Conservation (phyloP, 2,888 invertebrate species). For the Panopea generosa region DNA sequence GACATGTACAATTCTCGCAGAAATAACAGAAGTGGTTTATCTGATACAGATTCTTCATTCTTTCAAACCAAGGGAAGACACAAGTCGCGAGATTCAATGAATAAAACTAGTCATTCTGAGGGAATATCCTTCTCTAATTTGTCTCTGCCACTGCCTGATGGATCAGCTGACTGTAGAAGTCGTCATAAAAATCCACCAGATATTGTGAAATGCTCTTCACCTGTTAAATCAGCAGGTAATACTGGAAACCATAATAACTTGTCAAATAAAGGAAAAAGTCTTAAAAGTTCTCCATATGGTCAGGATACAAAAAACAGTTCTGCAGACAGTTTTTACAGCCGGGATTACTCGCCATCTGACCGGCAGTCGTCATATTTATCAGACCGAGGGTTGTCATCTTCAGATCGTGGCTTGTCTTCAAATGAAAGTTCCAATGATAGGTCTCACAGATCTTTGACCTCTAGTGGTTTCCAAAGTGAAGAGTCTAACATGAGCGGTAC, state of each 20-base stretch:
- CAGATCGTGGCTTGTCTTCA: slow-evolving; percentile 47
- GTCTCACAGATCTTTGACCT: slow-evolving; percentile 47
- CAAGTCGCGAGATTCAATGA: too few species aligned
- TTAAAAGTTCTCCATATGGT: slow-evolving; percentile 1
- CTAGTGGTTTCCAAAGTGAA: slow-evolving; percentile 64
- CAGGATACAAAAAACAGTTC: slow-evolving; percentile 23
- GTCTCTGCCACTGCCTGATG: slow-evolving; percentile 55
- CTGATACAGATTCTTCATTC: slow-evolving; percentile 17
- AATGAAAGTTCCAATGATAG: slow-evolving; percentile 27
- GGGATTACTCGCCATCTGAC: slow-evolving; percentile 43
- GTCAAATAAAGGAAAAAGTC: too few species aligned
- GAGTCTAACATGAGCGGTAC: slow-evolving; percentile 44
- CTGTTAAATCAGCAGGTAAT: neutral
- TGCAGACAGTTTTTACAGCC: slow-evolving; percentile 35
- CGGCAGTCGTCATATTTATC: slow-evolving; percentile 48
- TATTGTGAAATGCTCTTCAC: slow-evolving; percentile 17
- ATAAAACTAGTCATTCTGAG: slow-evolving; percentile 14
- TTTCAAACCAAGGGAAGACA: slow-evolving; percentile 5
- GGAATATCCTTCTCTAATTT: slow-evolving; percentile 52
- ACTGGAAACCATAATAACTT: neutral
- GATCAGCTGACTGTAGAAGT: slow-evolving; percentile 8
- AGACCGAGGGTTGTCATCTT: slow-evolving; percentile 48
- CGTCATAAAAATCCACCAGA: slow-evolving; percentile 3
- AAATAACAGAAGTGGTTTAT: slow-evolving; percentile 29
- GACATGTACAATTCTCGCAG: neutral